phyloP scores from a whole-genome alignment of 2,888 invertebrate genomes.

The Argyresthia albistria region DNA sequence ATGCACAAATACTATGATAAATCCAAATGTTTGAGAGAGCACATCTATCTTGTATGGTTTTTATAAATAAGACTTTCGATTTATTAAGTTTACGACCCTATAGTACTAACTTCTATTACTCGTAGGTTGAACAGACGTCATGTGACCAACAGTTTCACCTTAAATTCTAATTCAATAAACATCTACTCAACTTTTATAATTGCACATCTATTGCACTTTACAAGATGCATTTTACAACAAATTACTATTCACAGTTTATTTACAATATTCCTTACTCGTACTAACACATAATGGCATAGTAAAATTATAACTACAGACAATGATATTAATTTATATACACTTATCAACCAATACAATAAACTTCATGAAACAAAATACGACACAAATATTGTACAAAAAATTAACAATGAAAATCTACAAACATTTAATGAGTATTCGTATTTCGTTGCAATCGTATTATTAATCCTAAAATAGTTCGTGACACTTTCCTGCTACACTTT shows the following conservation, averaged over 20 bases:
- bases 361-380: not conserved
- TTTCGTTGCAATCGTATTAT: conserved; percentile 41
- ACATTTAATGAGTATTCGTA: conserved; percentile 20
- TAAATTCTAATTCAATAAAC: conserved; percentile 40
- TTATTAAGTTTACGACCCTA: too few species aligned
- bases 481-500: conserved; percentile 11
- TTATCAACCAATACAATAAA: not conserved
- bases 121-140: conserved; percentile 7
- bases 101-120: too few species aligned
- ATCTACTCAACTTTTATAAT: conserved; percentile 65
- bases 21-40: too few species aligned
- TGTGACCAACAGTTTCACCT: conserved; percentile 52
- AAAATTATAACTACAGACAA: not conserved
- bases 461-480: conserved; percentile 12
- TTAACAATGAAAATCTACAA: conserved; percentile 16
- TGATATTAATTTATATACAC: not conserved
- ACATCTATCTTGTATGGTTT: too few species aligned
- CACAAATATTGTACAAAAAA: not conserved
- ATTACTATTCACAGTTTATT: conserved; percentile 47
- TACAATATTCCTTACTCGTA: not conserved
- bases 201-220: conserved; percentile 70
- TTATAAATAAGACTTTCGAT: too few species aligned
- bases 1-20: too few species aligned
- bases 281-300: not conserved
- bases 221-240: conserved; percentile 69